These are phyloP conservation scores for Drosophila neutralis DNA, from an alignment of 2,888 invertebrate genomes.

Conservation along the genomic window DNA sequence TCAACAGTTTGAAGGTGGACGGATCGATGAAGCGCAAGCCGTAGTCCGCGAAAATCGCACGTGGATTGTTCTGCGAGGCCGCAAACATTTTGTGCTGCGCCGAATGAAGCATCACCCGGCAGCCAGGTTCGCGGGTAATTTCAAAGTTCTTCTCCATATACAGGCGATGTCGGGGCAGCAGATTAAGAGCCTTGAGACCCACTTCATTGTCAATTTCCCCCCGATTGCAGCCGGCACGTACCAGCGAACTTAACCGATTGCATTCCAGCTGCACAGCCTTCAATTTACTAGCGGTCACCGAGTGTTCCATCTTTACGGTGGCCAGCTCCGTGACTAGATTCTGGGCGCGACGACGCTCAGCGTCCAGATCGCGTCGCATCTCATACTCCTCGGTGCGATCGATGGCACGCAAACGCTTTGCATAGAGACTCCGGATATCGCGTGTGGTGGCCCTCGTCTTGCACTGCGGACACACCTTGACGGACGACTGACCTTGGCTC, in stretches of 20 bases:
- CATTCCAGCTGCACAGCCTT: conserved; percentile 71
- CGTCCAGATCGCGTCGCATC: conserved; percentile 87
- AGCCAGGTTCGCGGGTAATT: no score
- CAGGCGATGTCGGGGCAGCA: conserved; percentile 75
- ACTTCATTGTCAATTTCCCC: conserved; percentile 28
- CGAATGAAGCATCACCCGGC: no score
- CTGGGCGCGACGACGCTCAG: conserved; percentile 86
- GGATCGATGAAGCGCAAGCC: conserved; percentile 91
- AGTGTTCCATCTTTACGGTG: conserved; percentile 67
- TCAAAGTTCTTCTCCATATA: conserved; percentile 87
- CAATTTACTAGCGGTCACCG: conserved; percentile 64
- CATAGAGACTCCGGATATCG: conserved; percentile 92
- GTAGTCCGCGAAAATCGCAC: conserved; percentile 90
- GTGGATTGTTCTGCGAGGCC: conserved; percentile 88
- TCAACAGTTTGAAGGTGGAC: conserved; percentile 88
- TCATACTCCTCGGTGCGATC: conserved; percentile 92
- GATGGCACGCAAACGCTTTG: conserved; percentile 89
- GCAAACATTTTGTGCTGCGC: no score
- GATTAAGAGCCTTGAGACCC: conserved; percentile 8
- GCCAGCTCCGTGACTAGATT: conserved; percentile 88
- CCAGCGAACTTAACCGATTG: conserved; percentile 67
- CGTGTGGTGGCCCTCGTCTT: conserved; percentile 89
- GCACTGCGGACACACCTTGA: conserved; percentile 93
- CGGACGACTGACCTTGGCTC: conserved; percentile 78
- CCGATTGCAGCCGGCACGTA: conserved; percentile 52